Percentiles rank a stretch among this genome's conserved stretches.
These are phyloP conservation scores for human (Homo sapiens) DNA, from an alignment of 2,113 vertebrate genomes.

Conservation along the genomic window DNA sequence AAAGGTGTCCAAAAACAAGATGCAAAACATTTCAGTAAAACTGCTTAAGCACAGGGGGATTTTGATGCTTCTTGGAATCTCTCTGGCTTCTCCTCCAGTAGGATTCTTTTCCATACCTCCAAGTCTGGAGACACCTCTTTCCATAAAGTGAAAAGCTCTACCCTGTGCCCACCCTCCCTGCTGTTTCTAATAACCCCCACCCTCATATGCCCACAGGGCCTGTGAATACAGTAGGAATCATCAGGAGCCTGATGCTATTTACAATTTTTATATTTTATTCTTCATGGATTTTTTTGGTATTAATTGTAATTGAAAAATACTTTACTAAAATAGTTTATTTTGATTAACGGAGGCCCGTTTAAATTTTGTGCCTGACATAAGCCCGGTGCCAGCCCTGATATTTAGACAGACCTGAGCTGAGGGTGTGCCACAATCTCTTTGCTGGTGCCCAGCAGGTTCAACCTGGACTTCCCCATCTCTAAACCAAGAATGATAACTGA, in stretches of 20 bases:
- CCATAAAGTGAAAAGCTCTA: neutral
- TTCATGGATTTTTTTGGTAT: neutral
- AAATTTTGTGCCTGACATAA: neutral
- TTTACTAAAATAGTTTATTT: neutral
- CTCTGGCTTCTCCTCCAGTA: neutral
- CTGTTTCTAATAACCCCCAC: neutral
- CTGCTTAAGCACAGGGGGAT: neutral
- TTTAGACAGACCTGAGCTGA: neutral
- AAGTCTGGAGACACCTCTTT: neutral
- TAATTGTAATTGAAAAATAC: neutral
- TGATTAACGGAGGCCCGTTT: neutral
- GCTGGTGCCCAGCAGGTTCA: neutral
- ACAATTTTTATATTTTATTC: neutral
- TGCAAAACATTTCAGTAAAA: neutral
- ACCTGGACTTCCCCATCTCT: neutral
- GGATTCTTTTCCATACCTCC: neutral
- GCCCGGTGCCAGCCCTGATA: neutral
- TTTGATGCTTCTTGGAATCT: neutral
- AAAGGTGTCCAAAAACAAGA: constrained; percentile 42
- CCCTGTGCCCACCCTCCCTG: fast-evolving
- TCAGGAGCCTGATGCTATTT: neutral
- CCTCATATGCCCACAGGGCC: neutral
- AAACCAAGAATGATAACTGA: neutral
- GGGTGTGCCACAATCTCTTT: neutral
- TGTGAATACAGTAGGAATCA: neutral